Base-by-base conservation (phyloP, 2,113 vertebrate genomes). In the Progne subis region DNA sequence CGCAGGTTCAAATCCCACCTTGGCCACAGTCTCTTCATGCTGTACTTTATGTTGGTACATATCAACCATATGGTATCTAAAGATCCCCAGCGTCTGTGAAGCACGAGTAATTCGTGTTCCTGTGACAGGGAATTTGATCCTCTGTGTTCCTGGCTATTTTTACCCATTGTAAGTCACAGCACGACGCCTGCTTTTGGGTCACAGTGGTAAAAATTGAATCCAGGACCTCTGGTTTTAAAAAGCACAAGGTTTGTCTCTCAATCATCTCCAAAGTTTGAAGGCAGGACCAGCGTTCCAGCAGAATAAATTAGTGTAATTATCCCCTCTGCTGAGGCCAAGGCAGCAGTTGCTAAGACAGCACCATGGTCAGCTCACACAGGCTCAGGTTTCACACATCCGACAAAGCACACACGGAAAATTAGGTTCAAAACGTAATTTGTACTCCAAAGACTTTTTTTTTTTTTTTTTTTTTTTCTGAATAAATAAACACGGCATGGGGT, bases 401-500 rank as follows among this genome's bases (percentile, higher is more conserved):
- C 46, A 46, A 87, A 91, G 67, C 9, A 5, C 56, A 76, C 39
- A 12, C 13, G 19, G 85, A 88, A 93, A 93, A 94, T 59, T 7
- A 86, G 9, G 46, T 95, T 85, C 82, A 93, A 90, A 94, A 90
- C 32, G 18, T 86, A 76, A 88, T 94, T 94, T 88, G 60, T 82
- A 63, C 78, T 91, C 90, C 64, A 88, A 86, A 92, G 44, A 78
- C 41, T 6, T 63, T 70, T 77, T 68, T 61, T 0, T 37, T 37
- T 37, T 6, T 63, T 70, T 77, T 37, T 82, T 76, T 85, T 68
- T 61, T 60, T 61, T 0, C 39, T 88, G 82, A 95, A 82, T 88
- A 95, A 92, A 93, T 63, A 91, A 91, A 92, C 95, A 74, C 91
- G 78, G 93, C 71, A 83, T 81, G 89, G 75, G 89, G 87, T 63